Base-by-base conservation (phyloP, 2,113 vertebrate genomes). In the Varanus komodoensis region DNA sequence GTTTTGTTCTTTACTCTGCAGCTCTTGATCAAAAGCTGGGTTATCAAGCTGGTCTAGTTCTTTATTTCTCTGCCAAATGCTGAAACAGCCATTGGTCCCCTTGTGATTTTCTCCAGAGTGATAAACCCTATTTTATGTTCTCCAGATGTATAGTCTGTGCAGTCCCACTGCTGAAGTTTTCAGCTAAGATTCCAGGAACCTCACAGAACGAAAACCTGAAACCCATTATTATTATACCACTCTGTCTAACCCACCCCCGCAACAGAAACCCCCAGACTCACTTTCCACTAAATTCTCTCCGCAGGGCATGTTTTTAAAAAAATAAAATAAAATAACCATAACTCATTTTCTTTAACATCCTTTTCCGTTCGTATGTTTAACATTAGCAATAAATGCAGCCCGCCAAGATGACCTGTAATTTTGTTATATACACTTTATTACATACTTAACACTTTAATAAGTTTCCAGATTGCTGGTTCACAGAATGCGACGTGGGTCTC, bases 51-150 rank as follows among this genome's bases (percentile, higher is more conserved):
- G 92, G 93, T 86, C 78, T 93, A 93, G 89, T 95, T 78, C 94
- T 96, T 94, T 96, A 64, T 52, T 96, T 93, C 5, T 2, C 68
- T 95, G 93, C 96, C 95, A 96, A 94, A 92, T 92, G 92, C 95
- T 94, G 94, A 94, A 96, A 96, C 80, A 95, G 89, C 67, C 93
- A 94, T 93, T 95, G 95, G 87, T 95, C 91, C 92, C 93, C 93
- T 92, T 92, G 93, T 91, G 93, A 86, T 92, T 96, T 91, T 77
- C 84, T 96, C 92, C 89, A 94, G 92, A 94, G 92, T 90, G 94
- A 96, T 95, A 96, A 95, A 96, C 95, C 93, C 92, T 87, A 91
- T 90, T 92, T 95, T 93, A 92, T 91, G 89, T 93, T 94, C 89
- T 85, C 89, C 82, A 94, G 92, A 92, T 12, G 0, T 88, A 95